Base-by-base conservation (phyloP, 2,113 vertebrate genomes). In the Hyperoodon ampullatus region DNA sequence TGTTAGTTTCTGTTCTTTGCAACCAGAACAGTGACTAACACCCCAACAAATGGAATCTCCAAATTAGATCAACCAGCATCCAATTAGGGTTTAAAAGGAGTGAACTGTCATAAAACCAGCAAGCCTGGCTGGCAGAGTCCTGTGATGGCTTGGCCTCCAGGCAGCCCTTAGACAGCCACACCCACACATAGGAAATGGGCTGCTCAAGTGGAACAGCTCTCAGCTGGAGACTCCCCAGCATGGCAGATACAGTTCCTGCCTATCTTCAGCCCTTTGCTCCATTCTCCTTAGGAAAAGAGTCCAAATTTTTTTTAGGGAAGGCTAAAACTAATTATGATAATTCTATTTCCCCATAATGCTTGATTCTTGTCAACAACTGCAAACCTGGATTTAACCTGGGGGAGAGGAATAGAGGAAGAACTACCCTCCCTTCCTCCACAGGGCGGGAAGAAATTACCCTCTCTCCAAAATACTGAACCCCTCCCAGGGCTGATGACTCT, bases 1-100 rank as follows among this genome's bases (percentile, higher is more conserved):
- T 68, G 16, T 55, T 90, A 53, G 9, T 74, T 96, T 81, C 58
- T 93, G 4, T 90, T 85, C 71, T 93, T 90, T 88, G 50, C 75
- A 91, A 83, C 47, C 65, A 65, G 26, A 68, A 19, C 68, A 55
- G 39, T 74, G n/a, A 74, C 80, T 78, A 85, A 75, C 47, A 63
- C 12, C 68, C 30, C 74, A 87, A 19, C 39, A 93, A 96, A 21
- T 58, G 55, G 42, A 50, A 63, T 72, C 26, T 71, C 63, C 81
- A 90, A 35, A 70, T 71, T 21, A 87, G 86, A 85, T 72, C 30
- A 93, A 87, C 55, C 21, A 65, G 66, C 58, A 72, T 44, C 24
- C 19, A 70, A 19, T 50, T 85, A 60, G 18, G 26, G 28, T 24
- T 78, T 78, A 42, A 61, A 63, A 14, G 28, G 78, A n/a, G 10